These are phyloP conservation scores for Augiades crinisus DNA, from an alignment of 2,888 invertebrate species.

Conservation along the genomic window DNA sequence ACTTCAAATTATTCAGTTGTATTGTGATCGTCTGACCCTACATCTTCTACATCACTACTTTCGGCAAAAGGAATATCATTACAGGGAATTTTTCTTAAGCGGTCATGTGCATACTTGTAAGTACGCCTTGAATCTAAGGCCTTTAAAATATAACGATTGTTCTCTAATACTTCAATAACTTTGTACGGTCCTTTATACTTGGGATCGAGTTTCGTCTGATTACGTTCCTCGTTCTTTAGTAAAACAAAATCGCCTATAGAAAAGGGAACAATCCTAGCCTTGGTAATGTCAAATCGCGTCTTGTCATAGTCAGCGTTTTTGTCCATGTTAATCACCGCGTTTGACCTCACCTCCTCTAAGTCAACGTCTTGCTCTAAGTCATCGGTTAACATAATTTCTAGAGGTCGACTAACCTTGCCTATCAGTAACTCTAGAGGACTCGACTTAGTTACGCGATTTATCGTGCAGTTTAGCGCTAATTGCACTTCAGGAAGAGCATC, in stretches of 20 bases:
- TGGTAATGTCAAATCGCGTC: not conserved
- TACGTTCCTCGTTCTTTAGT: constrained; percentile 5
- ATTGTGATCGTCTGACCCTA: not conserved
- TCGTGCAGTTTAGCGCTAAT: not conserved
- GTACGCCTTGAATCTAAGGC: not conserved
- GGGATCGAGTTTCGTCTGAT: constrained; percentile 4
- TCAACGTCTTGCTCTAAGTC: not conserved
- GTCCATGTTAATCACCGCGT: not conserved
- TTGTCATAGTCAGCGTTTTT: not conserved
- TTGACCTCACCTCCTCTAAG: not conserved
- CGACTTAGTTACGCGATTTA: not conserved
- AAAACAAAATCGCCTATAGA: constrained; percentile 11
- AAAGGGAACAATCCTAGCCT: not conserved
- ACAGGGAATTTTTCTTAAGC: not conserved
- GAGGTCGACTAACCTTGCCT: not conserved
- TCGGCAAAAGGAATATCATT: too few species aligned
- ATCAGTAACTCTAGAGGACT: not conserved
- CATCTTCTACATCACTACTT: not conserved
- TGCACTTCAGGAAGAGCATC: too few species aligned
- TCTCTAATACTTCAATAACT: not conserved
- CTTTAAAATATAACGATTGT: not conserved
- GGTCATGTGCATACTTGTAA: not conserved
- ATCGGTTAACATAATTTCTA: not conserved
- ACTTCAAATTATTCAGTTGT: not conserved
- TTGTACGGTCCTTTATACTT: constrained; percentile 5